Evolutionary conservation across 2,797 vertebrate species (phyloP).

Genomic region (Sebastes umbrosus): DNA sequence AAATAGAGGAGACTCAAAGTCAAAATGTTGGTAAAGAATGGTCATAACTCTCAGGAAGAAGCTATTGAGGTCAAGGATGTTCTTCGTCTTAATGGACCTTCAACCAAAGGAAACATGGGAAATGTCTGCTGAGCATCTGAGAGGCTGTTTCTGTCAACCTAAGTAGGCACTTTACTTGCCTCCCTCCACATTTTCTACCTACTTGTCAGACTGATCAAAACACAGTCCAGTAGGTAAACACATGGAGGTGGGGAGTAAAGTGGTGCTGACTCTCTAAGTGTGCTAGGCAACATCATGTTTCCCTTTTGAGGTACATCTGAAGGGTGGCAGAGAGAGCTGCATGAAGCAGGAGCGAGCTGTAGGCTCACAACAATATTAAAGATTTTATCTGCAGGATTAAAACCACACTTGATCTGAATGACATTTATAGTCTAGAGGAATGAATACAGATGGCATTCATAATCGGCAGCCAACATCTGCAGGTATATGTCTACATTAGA

Average conservation of each 20-base stretch:
- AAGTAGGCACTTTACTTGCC: constrained; percentile 39
- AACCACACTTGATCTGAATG: neutral
- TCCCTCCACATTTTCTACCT: constrained; percentile 15
- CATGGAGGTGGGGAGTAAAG: constrained; percentile 9
- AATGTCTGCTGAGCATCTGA: constrained; percentile 21
- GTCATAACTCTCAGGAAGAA: neutral
- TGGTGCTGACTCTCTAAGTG: constrained; percentile 37
- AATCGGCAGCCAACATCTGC: neutral
- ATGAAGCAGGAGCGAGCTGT: neutral
- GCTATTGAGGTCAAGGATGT: constrained; percentile 20
- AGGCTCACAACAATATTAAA: neutral
- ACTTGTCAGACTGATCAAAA: constrained; percentile 55
- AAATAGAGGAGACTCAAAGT: too few species aligned
- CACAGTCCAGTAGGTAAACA: constrained; percentile 48
- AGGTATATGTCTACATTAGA: neutral
- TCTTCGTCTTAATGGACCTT: constrained; percentile 17
- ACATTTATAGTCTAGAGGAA: neutral
- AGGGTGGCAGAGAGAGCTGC: neutral
- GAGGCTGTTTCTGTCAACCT: constrained; percentile 48
- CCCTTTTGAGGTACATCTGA: constrained; percentile 27
- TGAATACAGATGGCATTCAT: neutral
- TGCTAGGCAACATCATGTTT: constrained; percentile 18
- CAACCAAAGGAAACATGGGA: constrained; percentile 16
- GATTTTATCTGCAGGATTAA: neutral
- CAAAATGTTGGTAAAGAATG: neutral